Base-by-base conservation (phyloP, 2,113 vertebrate genomes). In the Barbus barbus region DNA sequence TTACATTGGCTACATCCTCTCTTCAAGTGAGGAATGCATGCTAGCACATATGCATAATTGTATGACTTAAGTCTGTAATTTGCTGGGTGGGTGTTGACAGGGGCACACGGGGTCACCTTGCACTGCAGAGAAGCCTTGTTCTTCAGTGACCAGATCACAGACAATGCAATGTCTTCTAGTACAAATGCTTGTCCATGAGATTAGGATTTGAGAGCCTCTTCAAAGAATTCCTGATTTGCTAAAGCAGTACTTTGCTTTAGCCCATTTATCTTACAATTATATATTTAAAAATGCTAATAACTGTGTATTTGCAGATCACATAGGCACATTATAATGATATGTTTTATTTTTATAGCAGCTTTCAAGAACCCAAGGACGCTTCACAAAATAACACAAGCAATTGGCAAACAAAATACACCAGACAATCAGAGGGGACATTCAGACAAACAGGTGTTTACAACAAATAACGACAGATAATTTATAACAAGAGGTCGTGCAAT, bases 171-270 rank as follows among this genome's bases (percentile, higher is more conserved):
- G 1, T 81, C 78, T 78, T 82, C 81, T 81, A 82, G 71, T 63
- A 71, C 83, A 75, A 83, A 80, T 79, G 77, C 86, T 83, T 88
- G 81, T 77, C 77, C 79, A 77, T 83, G 81, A 83, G 86, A 88
- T 85, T 88, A 88, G 69, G 86, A 85, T 71, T 83, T 41, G 53
- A 81, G 84, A 46, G n/a, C n/a, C 58, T 75, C 58, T 83, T 85
- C 86, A 87, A 87, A 85, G 77, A 28, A 85, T 77, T 84, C 75
- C 79, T 76, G 71, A 81, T 85, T 85, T 71, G 81, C 33, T 72
- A 71, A 85, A 80, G 84, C 67, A 74, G 74, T 51, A 41, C 85
- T 80, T 83, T 60, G 81, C 83, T 85, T 80, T 38, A 48, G 77
- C 60, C 76, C 81, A 81, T 83, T 88, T 80, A 76, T 82, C 77